These are phyloP conservation scores for Platyura marginata DNA, from an alignment of 1,140 invertebrate genomes.

Conservation along the genomic window DNA sequence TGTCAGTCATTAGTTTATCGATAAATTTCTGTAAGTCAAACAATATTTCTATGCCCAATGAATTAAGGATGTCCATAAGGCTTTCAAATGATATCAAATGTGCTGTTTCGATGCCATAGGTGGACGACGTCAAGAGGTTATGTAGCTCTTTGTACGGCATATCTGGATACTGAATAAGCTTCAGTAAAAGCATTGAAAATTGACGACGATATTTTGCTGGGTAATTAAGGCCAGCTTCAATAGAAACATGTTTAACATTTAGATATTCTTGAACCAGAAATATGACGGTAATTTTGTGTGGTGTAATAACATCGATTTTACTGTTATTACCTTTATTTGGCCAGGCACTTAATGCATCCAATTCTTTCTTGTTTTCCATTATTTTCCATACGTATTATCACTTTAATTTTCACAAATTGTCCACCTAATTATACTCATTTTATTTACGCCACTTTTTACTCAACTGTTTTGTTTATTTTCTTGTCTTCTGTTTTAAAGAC, in stretches of 20 bases:
- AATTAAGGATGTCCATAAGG: slow-evolving; percentile 30
- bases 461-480: too few relatives aligned
- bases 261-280: slow-evolving; percentile 22
- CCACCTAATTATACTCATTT: too few relatives aligned
- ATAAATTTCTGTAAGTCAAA: slow-evolving; percentile 32
- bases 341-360: neutral
- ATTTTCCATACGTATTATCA: too few relatives aligned
- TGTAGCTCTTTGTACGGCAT: slow-evolving; percentile 36
- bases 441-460: too few relatives aligned
- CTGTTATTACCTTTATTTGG: neutral
- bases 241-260: slow-evolving; percentile 9
- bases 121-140: slow-evolving; percentile 30
- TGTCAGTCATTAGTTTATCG: slow-evolving; percentile 14
- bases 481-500: too few relatives aligned
- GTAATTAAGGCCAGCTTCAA: slow-evolving; percentile 13
- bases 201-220: slow-evolving; percentile 22
- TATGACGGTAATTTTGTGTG: slow-evolving; percentile 18
- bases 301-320: slow-evolving; percentile 15
- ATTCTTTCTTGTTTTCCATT: neutral
- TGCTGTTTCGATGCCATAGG: slow-evolving; percentile 29
- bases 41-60: slow-evolving; percentile 35
- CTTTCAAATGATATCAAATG: slow-evolving; percentile 31
- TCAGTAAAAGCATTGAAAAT: slow-evolving; percentile 40
- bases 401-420: too few relatives aligned
- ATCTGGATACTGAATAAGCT: slow-evolving; percentile 47